Base-by-base conservation (phyloP, 1,140 invertebrate species). In the Drosophila jambulina region DNA sequence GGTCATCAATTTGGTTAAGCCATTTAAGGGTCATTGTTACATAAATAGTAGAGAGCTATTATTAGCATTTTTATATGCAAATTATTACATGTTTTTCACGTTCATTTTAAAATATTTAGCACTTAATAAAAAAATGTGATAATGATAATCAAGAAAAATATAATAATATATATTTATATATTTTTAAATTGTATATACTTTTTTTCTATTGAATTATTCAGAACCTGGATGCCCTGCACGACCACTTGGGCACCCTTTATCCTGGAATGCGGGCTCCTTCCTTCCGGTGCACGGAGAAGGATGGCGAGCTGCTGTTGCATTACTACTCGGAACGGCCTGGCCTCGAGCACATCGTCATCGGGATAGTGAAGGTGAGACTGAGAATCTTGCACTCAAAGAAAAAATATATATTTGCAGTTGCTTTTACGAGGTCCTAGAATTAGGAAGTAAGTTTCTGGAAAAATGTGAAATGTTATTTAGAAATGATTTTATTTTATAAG, bases 151-250 rank as follows among this genome's bases (percentile, higher is more conserved):
- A n/a, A n/a, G n/a, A n/a, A n/a, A n/a, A n/a, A n/a, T n/a, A n/a
- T n/a, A n/a, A n/a, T n/a, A n/a, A n/a, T n/a, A n/a, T n/a, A n/a
- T n/a, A n/a, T n/a, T 27, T 9, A 27, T 27, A 65, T 43, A 21
- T 36, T 57, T 2, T n/a, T 0, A 27, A 48, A 19, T 19, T 36
- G 23, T 36, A 21, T 12, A 27, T 53, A 19, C 6, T 17, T 12
- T 25, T 43, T 36, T 12, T n/a, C 5, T 15, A 38, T 17, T 38
- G 5, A 38, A 3, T 43, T 15, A 21, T 45, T 13, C 4, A 98
- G 97, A 98, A 98, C 94, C 93, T 98, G 79, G 98, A 98, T 92
- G 97, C 97, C 27, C 94, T 98, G n/a, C 97, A 98, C 91, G 97
- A 98, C 92, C 98, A 98, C 93, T 94, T 98, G 90, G 97, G 97